Evolutionary conservation across 1,140 invertebrate genomes (phyloP).

Genomic region (Gonatopus flavifemur): DNA sequence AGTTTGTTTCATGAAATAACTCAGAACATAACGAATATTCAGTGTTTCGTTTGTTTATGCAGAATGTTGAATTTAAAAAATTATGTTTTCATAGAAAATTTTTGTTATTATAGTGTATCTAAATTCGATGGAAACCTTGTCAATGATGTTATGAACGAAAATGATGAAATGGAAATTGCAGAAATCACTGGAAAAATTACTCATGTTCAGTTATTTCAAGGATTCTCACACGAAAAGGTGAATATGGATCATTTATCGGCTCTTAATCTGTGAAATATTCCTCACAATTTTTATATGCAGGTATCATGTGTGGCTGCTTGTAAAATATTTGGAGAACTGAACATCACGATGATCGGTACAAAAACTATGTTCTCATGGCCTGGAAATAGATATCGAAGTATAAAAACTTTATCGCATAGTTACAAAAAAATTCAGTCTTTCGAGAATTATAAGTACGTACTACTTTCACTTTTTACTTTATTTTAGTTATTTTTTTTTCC

Average conservation of each 20-base stretch:
- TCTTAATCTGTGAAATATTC: neutral
- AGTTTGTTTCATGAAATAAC: too few species aligned
- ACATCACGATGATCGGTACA: conserved; percentile 30
- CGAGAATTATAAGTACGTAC: conserved; percentile 28
- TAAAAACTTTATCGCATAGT: conserved; percentile 15
- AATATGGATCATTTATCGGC: too few species aligned
- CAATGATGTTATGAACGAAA: conserved; percentile 12
- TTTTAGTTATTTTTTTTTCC: too few species aligned
- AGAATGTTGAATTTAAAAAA: neutral
- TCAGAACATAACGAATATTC: neutral
- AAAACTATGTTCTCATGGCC: conserved; percentile 32
- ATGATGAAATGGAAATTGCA: conserved; percentile 6
- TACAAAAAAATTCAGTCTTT: conserved; percentile 38
- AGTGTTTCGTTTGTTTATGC: neutral
- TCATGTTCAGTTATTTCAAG: conserved; percentile 18
- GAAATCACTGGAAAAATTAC: conserved; percentile 15
- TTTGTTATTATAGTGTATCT: conserved; percentile 22
- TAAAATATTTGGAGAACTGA: conserved; percentile 9
- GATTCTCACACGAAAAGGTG: conserved; percentile 16
- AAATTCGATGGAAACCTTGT: conserved; percentile 17
- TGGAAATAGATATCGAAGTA: conserved; percentile 17
- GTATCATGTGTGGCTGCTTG: conserved; percentile 17
- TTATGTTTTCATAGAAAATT: too few species aligned
- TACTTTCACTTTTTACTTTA: too few species aligned
- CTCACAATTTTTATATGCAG: conserved; percentile 16